Base-by-base conservation (phyloP, 2,797 vertebrate genomes). In the Lemur catta region DNA sequence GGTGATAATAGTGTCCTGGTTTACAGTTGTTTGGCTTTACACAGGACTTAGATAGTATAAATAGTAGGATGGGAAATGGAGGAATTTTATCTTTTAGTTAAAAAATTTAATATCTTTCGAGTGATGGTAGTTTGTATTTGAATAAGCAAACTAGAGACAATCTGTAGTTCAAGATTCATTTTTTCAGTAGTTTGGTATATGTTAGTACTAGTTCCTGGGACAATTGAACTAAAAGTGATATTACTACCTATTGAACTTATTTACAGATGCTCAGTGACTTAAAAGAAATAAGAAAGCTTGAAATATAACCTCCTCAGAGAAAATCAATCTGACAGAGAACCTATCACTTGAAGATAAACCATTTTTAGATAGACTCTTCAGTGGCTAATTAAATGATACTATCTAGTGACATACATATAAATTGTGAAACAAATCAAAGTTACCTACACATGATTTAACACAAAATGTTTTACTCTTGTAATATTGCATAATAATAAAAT, bases 291-390 rank as follows among this genome's bases (percentile, higher is more conserved):
- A 59, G 72, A 79, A 78, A 55, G 2, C 8, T 41, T 93, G n/a
- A 92, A 79, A 78, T 85, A 59, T 50, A 82, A 5, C 15, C 22
- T 96, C 14, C 11, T 48, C 38, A 65, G 2, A 91, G 33, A 96
- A 97, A 97, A 4, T 46, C 35, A 22, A 0, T 89, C 22, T 90
- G 14, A 93, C 41, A 84, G 55, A 93, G 22, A 61, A 65, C 15
- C 22, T 71, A 78, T 75, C 75, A 63, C 5, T 94, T 91, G 65
- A 59, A 96, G 93, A 97, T 82, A 41, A 97, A 93, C 26, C n/a
- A 20, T 28, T 95, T 96, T 90, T 72, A 97, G 94, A 96, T 89
- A 2, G 2, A 52, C 50, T 52, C 50, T 52, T 52, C 50, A 52
- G 50, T 52, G 50, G 50, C 17, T 52, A 52, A 52, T 52, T 52